Percentiles rank a stretch among this genome's conserved stretches.
phyloP scores from a whole-genome alignment of 2,797 vertebrate species.

The Liparis tanakae region DNA sequence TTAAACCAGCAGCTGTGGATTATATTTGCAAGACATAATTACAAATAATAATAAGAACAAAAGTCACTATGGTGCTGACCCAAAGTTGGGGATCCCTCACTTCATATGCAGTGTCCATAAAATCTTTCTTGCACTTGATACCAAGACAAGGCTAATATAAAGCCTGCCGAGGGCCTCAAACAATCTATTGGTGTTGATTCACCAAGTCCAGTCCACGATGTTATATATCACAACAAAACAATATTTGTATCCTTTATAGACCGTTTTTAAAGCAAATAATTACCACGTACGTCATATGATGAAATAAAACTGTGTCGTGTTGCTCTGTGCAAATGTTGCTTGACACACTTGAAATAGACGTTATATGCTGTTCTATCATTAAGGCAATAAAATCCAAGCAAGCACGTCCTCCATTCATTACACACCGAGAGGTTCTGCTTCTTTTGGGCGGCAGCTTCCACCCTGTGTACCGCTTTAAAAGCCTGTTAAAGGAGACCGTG shows the following conservation, averaged over 20 bases:
- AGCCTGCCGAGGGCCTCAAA: background rate
- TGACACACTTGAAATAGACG: background rate
- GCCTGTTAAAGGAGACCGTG: slow-evolving; percentile 13
- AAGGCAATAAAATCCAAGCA: slow-evolving; percentile 36
- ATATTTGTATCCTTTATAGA: slow-evolving; percentile 6
- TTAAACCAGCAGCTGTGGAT: background rate
- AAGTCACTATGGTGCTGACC: background rate
- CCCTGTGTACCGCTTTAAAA: slow-evolving; percentile 13
- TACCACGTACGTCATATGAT: background rate
- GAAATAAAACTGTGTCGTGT: slow-evolving; percentile 3
- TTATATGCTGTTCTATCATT: slow-evolving; percentile 19
- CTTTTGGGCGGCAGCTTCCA: slow-evolving; percentile 29
- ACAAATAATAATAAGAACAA: slow-evolving; percentile 6
- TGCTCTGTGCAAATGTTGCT: background rate
- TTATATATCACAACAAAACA: slow-evolving; percentile 22
- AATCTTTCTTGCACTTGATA: slow-evolving; percentile 7
- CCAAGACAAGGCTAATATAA: slow-evolving; percentile 3
- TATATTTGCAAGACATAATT: slow-evolving; percentile 7
- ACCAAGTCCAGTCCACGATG: slow-evolving; percentile 12
- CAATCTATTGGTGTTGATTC: background rate
- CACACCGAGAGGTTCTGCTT: slow-evolving; percentile 18
- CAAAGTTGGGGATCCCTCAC: background rate
- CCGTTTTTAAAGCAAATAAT: slow-evolving; percentile 8
- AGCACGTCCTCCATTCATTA: slow-evolving; percentile 16
- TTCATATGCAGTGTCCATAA: background rate